Base-by-base conservation (phyloP, 2,797 vertebrate genomes). In the Poeciliopsis infans region DNA sequence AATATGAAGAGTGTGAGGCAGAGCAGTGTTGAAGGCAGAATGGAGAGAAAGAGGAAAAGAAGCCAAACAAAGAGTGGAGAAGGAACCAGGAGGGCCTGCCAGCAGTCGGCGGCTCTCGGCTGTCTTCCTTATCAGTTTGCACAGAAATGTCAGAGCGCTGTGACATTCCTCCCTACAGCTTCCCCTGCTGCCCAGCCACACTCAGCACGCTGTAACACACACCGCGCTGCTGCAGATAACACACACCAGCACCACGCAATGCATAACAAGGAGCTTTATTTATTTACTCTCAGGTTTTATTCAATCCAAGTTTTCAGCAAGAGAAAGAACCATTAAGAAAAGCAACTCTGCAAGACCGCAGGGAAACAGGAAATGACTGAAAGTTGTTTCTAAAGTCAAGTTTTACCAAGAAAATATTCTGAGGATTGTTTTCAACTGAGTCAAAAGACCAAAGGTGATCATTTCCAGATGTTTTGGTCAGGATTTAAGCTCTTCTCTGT, bases 111-210 rank as follows among this genome's bases (percentile, higher is more conserved):
- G 57, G 85, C 81, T 88, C 75, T 85, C 84, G 87, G 88, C 89
- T 85, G 83, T 74, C 77, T 91, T 90, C 92, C 87, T 94, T 95
- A 94, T 94, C 94, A 87, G 90, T 91, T 84, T 86, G 85, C 88
- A 89, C 92, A 94, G 94, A 93, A 94, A 95, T 94, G 93, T 93
- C 94, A 94, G 85, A 88, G 83, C 82, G 74, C 87, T 82, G 89
- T 91, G 89, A 92, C 90, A 89, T 91, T 91, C 89, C 87, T 76
- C 87, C 92, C 91, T 82, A 79, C 85, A 92, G 92, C 89, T 85
- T 90, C 82, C 84, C 82, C 86, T 88, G 83, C 87, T 93, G 90
- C 88, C 88, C 84, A 79, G 68, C 80, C 81, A 64, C 82, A 75
- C 84, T 80, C 78, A 64, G 75, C 69, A 75, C 86, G 78, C 73